phyloP scores from a whole-genome alignment of 2,888 invertebrate species.

The Caradrina kadenii region DNA sequence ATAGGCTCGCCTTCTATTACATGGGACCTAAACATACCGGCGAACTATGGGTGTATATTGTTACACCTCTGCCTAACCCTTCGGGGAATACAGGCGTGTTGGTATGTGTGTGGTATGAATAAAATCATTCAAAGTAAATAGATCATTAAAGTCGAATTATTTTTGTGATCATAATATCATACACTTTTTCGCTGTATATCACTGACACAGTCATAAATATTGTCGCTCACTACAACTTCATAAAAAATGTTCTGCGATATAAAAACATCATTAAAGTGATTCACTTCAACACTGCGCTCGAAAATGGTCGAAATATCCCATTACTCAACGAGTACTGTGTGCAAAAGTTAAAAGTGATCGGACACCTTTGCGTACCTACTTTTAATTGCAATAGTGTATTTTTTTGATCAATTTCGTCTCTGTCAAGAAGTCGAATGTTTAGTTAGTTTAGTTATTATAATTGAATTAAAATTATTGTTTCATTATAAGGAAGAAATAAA shows the following conservation, averaged over 20 bases:
- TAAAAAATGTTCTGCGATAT: constrained; percentile 22
- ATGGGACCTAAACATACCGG: too few relatives aligned
- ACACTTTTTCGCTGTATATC: background rate
- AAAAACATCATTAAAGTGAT: constrained; percentile 55
- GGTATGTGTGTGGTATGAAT: too few relatives aligned
- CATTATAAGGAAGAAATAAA: too few relatives aligned
- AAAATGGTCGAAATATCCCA: constrained; percentile 38
- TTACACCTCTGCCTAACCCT: too few relatives aligned
- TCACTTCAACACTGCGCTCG: constrained; percentile 29
- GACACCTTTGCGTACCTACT: background rate
- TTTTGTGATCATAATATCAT: background rate
- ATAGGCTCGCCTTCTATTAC: too few relatives aligned
- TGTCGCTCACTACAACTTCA: background rate
- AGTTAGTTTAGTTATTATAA: too few relatives aligned
- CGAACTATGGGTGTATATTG: too few relatives aligned
- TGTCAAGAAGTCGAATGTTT: background rate
- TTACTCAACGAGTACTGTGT: constrained; percentile 36
- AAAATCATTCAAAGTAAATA: background rate
- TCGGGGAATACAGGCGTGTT: too few relatives aligned
- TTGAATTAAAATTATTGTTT: too few relatives aligned
- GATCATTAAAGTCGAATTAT: background rate
- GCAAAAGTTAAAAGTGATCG: background rate
- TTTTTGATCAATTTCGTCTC: background rate
- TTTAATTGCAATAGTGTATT: too few relatives aligned
- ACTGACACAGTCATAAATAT: background rate